A percentile compares a stretch with the other conserved stretches of the same genome.
Evolutionary conservation across 2,888 invertebrate genomes (phyloP).

Genomic region (Pinctada fucata): DNA sequence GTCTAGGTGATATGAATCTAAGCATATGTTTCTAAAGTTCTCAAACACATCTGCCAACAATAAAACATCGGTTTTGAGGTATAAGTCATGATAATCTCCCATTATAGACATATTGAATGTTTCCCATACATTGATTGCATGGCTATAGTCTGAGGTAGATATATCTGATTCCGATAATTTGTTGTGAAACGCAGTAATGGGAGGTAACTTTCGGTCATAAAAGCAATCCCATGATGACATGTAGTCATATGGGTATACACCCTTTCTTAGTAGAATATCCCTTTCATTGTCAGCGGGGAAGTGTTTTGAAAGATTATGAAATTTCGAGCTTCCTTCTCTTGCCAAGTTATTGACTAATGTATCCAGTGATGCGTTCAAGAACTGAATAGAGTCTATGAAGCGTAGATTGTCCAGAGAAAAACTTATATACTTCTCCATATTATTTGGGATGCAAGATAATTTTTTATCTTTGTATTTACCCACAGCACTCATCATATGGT

Average conservation of each 20-base stretch:
- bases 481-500: slow-evolving; percentile 38
- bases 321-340: slow-evolving; percentile 31
- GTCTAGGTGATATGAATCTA: slow-evolving; percentile 58
- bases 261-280: slow-evolving; percentile 51
- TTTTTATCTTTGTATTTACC: slow-evolving; percentile 34
- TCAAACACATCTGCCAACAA: slow-evolving; percentile 70
- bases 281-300: slow-evolving; percentile 15
- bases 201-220: slow-evolving; percentile 53
- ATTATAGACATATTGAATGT: slow-evolving; percentile 25
- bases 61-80: slow-evolving; percentile 62
- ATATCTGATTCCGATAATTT: slow-evolving; percentile 14
- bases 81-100: slow-evolving; percentile 59
- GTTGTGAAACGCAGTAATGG: slow-evolving; percentile 41
- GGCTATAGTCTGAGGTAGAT: slow-evolving; percentile 47
- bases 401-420: slow-evolving; percentile 44
- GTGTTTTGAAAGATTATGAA: slow-evolving; percentile 22
- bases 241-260: slow-evolving; percentile 68
- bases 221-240: slow-evolving; percentile 58
- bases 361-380: slow-evolving; percentile 33
- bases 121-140: slow-evolving; percentile 39
- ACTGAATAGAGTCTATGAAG: slow-evolving; percentile 41
- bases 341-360: slow-evolving; percentile 35
- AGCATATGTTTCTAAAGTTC: slow-evolving; percentile 30
- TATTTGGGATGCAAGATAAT: slow-evolving; percentile 45
- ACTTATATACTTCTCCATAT: slow-evolving; percentile 50